Percentiles rank a stretch among this genome's conserved stretches.
These are phyloP conservation scores for Latrodectus elegans DNA, from an alignment of 2,888 invertebrate species.

Conservation along the genomic window DNA sequence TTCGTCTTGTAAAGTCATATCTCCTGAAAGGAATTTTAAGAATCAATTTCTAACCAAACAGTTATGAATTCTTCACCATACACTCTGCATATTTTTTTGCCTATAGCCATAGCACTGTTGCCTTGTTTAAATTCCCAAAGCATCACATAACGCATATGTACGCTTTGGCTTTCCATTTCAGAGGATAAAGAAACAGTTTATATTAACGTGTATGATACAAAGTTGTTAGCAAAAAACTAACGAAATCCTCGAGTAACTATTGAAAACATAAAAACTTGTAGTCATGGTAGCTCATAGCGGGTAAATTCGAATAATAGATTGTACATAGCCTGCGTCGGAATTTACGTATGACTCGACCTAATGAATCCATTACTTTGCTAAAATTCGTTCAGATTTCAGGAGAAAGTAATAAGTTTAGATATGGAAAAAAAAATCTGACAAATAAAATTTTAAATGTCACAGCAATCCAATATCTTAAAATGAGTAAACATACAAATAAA, in stretches of 20 bases:
- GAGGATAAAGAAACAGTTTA: slow-evolving; percentile 26
- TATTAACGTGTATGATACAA: slow-evolving; percentile 11
- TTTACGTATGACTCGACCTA: slow-evolving; percentile 11
- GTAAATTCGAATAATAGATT: slow-evolving; percentile 22
- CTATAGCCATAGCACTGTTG: slow-evolving; percentile 20
- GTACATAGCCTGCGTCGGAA: slow-evolving; percentile 26
- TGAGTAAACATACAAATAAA: no score
- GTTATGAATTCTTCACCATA: not conserved
- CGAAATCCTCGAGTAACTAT: slow-evolving; percentile 7
- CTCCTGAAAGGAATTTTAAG: no score
- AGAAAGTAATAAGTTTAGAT: no score
- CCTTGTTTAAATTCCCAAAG: slow-evolving; percentile 32
- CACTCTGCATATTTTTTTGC: not conserved
- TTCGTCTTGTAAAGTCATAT: no score
- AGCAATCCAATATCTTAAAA: no score
- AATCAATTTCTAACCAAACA: not conserved
- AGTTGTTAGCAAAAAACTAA: not conserved
- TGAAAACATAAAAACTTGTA: not conserved
- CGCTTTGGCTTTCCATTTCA: slow-evolving; percentile 1
- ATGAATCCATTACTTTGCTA: not conserved
- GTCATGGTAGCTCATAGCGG: not conserved
- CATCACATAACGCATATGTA: slow-evolving; percentile 15
- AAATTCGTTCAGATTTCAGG: no score
- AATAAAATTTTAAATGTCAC: no score
- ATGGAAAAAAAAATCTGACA: no score